Conservation (phyloP, 2,797 vertebrate genomes). For the Gadopsis marmoratus region DNA sequence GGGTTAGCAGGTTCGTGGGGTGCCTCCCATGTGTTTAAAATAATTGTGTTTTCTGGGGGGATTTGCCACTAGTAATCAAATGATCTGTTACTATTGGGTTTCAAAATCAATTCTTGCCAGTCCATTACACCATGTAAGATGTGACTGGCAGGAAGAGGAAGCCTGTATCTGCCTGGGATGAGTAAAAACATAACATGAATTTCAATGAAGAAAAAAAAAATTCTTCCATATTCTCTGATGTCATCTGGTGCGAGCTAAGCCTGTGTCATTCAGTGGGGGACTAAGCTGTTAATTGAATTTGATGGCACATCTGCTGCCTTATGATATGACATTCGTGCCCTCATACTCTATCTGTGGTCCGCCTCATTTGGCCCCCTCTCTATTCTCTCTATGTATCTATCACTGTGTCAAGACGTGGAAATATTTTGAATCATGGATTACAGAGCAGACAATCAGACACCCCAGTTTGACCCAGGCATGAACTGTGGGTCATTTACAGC, state of each 20-base stretch:
- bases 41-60: constrained; percentile 62
- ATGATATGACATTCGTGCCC: constrained; percentile 53
- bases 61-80: constrained; percentile 64
- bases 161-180: constrained; percentile 42
- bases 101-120: constrained; percentile 70
- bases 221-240: constrained; percentile 60
- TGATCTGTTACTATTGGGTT: constrained; percentile 55
- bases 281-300: constrained; percentile 77
- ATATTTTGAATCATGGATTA: constrained; percentile 25
- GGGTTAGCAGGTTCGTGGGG: constrained; percentile 43
- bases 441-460: constrained; percentile 16
- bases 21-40: constrained; percentile 40
- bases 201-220: constrained; percentile 28
- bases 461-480: constrained; percentile 10
- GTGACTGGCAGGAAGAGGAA: constrained; percentile 41
- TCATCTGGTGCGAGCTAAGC: constrained; percentile 50
- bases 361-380: constrained; percentile 7
- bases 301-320: constrained; percentile 69
- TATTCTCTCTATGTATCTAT: constrained; percentile 8
- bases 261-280: constrained; percentile 29
- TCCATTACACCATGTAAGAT: constrained; percentile 58
- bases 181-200: constrained; percentile 68
- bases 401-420: constrained; percentile 16
- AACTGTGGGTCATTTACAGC: constrained; percentile 23
- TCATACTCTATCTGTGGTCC: constrained; percentile 10